phyloP scores from a whole-genome alignment of 2,888 invertebrate species.

The Drosophila basisetae region DNA sequence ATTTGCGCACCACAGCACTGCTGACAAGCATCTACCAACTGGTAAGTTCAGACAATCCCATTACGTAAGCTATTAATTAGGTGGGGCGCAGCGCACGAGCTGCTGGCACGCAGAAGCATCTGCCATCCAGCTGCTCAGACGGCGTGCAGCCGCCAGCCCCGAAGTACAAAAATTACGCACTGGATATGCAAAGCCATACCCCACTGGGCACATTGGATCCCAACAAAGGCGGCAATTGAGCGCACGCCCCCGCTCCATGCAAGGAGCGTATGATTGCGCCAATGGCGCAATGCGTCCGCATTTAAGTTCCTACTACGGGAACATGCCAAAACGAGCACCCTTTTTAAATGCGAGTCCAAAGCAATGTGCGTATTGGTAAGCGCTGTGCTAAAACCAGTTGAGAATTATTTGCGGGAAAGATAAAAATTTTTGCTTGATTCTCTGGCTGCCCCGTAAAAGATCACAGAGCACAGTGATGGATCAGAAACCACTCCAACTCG shows the following conservation, averaged over 20 bases:
- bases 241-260: conserved; percentile 50
- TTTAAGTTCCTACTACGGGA: conserved; percentile 17
- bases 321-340: conserved; percentile 78
- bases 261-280: conserved; percentile 47
- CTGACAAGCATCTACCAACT: conserved; percentile 84
- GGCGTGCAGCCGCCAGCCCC: conserved; percentile 62
- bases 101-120: conserved; percentile 57
- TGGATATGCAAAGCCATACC: conserved; percentile 86
- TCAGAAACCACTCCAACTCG: not conserved
- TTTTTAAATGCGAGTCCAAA: conserved; percentile 31
- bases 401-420: conserved; percentile 30
- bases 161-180: conserved; percentile 83
- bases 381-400: conserved; percentile 34
- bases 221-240: conserved; percentile 53
- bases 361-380: not conserved
- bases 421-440: not conserved
- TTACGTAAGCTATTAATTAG: conserved; percentile 10
- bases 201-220: conserved; percentile 75
- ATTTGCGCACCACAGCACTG: conserved; percentile 84
- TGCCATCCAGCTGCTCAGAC: conserved; percentile 52
- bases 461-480: not conserved
- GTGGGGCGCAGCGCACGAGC: conserved; percentile 70
- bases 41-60: conserved; percentile 72
- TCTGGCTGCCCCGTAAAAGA: not conserved
- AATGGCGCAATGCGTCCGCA: conserved; percentile 81